phyloP scores from a whole-genome alignment of 2,797 vertebrate genomes.

The Anableps anableps region DNA sequence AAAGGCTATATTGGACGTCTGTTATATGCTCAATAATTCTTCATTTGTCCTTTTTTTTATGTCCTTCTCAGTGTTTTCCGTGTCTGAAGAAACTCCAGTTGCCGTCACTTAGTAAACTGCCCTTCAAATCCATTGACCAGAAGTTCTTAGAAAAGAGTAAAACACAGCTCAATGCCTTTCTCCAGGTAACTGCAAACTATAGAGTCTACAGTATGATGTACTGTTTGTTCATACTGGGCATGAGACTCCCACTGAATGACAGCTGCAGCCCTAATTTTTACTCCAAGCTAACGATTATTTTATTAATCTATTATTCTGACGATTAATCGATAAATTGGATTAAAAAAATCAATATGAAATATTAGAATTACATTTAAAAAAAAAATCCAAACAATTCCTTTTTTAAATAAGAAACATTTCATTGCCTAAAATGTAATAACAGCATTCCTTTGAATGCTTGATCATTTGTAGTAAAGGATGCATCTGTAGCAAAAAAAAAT shows the following conservation, averaged over 20 bases:
- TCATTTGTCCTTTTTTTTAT: background rate
- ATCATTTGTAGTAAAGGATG: too few relatives aligned
- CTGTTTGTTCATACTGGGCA: background rate
- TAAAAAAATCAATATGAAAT: too few relatives aligned
- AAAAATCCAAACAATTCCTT: too few relatives aligned
- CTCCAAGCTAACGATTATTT: background rate
- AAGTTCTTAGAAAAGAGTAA: constrained; percentile 98
- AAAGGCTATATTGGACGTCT: background rate
- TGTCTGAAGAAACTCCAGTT: constrained; percentile 97
- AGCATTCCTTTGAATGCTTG: too few relatives aligned
- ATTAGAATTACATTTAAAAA: too few relatives aligned
- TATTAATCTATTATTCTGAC: background rate
- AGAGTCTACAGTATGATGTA: too few relatives aligned
- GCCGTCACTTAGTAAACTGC: constrained; percentile 97
- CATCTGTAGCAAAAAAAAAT: too few relatives aligned
- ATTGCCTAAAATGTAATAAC: too few relatives aligned
- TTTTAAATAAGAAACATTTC: too few relatives aligned
- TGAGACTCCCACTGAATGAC: background rate
- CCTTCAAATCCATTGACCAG: constrained; percentile 98
- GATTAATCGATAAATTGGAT: too few relatives aligned
- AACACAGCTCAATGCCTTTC: constrained; percentile 94
- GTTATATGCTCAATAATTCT: background rate
- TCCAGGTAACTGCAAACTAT: constrained; percentile 87
- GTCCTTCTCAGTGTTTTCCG: constrained; percentile 88
- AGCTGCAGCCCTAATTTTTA: too few relatives aligned